Conservation (phyloP, 23 tunicate species). For the Halocynthia aurantium region DNA sequence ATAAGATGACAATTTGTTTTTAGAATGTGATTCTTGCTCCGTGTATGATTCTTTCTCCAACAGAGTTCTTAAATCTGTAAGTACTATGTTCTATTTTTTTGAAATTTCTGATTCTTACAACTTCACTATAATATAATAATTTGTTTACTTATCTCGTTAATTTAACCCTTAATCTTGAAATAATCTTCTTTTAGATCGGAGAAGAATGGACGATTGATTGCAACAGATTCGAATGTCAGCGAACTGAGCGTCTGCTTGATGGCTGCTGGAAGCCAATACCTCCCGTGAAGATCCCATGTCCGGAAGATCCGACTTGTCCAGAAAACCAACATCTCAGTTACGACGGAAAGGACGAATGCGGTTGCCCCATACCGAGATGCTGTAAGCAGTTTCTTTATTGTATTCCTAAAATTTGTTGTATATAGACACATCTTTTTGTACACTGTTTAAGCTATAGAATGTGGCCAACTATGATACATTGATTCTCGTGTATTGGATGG, state of each 20-base stretch:
- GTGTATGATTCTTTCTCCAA: conserved; percentile 34
- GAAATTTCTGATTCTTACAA: not conserved
- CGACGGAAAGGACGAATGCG: conserved; percentile 33
- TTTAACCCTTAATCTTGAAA: not conserved
- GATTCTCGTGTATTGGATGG: no score
- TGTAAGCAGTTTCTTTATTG: conserved; percentile 16
- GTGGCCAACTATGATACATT: no score
- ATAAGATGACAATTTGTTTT: not conserved
- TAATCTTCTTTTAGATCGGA: conserved; percentile 21
- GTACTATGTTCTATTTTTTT: not conserved
- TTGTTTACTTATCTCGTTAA: no score
- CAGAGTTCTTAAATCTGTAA: conserved; percentile 30
- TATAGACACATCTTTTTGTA: no score
- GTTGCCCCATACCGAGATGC: conserved; percentile 3
- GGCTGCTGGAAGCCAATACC: conserved; percentile 33
- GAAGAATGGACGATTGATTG: conserved; percentile 46
- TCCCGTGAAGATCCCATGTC: conserved; percentile 33
- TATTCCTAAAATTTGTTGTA: no score
- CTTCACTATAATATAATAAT: no score
- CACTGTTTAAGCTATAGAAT: no score
- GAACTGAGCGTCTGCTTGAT: conserved; percentile 14
- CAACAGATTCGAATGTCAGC: conserved; percentile 28
- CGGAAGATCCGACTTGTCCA: conserved; percentile 24
- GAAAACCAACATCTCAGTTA: conserved; percentile 28
- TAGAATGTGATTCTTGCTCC: conserved; percentile 47